Conservation (phyloP, 2,888 invertebrate genomes). For the Leistus spinibarbis region DNA sequence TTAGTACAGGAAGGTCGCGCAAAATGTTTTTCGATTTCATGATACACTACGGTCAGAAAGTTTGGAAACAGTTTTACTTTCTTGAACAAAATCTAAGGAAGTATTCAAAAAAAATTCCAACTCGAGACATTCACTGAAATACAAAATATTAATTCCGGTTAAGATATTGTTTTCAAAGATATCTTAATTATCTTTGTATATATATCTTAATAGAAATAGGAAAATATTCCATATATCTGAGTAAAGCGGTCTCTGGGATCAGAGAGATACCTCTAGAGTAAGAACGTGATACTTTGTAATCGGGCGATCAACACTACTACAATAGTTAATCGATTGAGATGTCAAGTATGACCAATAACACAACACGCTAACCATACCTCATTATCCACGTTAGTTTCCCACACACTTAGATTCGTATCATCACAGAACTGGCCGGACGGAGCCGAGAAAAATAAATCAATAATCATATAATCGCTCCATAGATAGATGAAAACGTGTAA, state of each 20-base stretch:
- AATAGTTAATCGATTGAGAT: slow-evolving; percentile 24
- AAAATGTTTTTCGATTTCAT: too few relatives aligned
- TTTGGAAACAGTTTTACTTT: background rate
- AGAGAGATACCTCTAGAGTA: background rate
- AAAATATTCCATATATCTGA: slow-evolving; percentile 2
- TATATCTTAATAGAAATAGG: background rate
- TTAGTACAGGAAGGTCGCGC: background rate
- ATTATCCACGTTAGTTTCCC: slow-evolving; percentile 7
- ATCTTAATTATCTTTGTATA: background rate
- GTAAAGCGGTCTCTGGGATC: background rate
- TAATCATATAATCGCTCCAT: background rate
- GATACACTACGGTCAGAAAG: too few relatives aligned
- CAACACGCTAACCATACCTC: background rate
- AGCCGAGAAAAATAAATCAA: background rate
- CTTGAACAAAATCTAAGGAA: background rate
- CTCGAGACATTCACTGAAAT: background rate
- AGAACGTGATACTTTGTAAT: slow-evolving; percentile 10
- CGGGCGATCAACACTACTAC: slow-evolving; percentile 5
- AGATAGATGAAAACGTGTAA: background rate
- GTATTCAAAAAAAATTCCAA: background rate
- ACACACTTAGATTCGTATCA: background rate
- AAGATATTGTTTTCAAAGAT: too few relatives aligned
- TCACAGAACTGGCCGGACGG: background rate
- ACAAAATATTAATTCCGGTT: background rate
- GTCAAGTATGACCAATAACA: slow-evolving; percentile 11